Evolutionary conservation across 64 coral and sea anemone genomes (phyloP), one percentile per base, ranked within the genome.

Genomic region (Dendronephthya gigantea): DNA sequence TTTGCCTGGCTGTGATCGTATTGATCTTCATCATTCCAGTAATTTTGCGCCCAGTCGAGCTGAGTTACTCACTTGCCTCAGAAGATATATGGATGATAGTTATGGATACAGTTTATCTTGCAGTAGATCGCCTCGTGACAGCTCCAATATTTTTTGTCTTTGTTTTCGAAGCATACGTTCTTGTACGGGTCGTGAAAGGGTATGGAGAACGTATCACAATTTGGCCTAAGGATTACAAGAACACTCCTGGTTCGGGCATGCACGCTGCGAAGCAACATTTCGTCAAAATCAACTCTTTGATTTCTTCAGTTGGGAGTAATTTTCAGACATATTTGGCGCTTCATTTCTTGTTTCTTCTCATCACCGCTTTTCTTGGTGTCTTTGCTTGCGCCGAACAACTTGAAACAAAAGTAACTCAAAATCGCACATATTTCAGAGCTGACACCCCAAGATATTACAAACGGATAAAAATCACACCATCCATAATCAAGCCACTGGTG

Each of bases 131-230:
- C 27, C 36, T 34, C 15, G 28, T 79, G 15, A 79, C 72, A 79
- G 72, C 36, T 34, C 72, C 72, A 35, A 79, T 79, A 34, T 79
- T 79, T 79, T 36, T 79, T 8, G 72, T 79, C 7, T 79, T 79
- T 9, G 28, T 79, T 79, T 39, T 79, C 72, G 72, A 36, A 16
- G 72, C 32, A 33, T 79, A 79, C 28, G 6, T 79, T 3, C 36
- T 79, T 19, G 72, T 79, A 39, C 72, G 72, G 2, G 72, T 79
- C 31, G 72, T 79, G 32, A 79, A 79, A 79, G 72, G 72, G 1
- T 79, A 33, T 39, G 72, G 19, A 79, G 32, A 35, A 39, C 72
- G 28, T 19, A 79, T 79, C 72, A 35, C 34, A 79, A 39, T 16
- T 39, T 79, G 72, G 72, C 72, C 72, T 36, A 30, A 36, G 30